Base-by-base conservation (phyloP, 2,797 vertebrate genomes). In the Gymnothorax javanicus region DNA sequence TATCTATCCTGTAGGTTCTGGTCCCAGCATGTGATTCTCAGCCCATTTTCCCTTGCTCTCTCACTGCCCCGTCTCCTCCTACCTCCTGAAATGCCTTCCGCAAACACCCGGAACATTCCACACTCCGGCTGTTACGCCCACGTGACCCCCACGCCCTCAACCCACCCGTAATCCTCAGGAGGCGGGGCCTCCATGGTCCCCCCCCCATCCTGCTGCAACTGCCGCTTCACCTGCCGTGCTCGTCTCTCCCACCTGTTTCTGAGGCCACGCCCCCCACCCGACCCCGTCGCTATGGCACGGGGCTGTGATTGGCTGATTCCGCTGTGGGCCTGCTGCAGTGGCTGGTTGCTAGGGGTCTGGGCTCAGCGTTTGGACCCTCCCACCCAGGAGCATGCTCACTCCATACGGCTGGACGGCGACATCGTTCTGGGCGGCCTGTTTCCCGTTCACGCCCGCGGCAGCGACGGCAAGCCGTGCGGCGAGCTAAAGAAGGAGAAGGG, bases 381-480 rank as follows among this genome's bases (percentile, higher is more conserved):
- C 0, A 93, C 95, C 88, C 98, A 97, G 90, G 98, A 99, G 90
- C 97, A 97, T 58, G 97, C 97, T 84, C 98, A 98, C 93, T 99
- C 98, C 88, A 98, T 99, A 90, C 96, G 98, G 69, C 92, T 99
- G 91, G 98, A 99, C 88, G 98, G 98, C 5, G 98, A 99, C 92
- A 95, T 98, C 89, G 97, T 98, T 91, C 89, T 98, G 93, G 91
- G 97, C 95, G 96, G 95, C 23, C 88, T 96, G 82, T 96, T 96
- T 86, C 95, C 95, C 0, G 95, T 96, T 54, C 95, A 96, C 20
- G 85, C 95, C 17, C 93, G 95, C 0, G 95, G 95, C 0, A 95
- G 96, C 54, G 90, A 94, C 13, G 95, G 95, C 0, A 88, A 91
- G 67, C 94, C 95, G 62, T 96, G 95, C 1, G 95, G 95, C 0